Evolutionary conservation across 2,888 invertebrate genomes (phyloP).

Genomic region (Meloe dianella): DNA sequence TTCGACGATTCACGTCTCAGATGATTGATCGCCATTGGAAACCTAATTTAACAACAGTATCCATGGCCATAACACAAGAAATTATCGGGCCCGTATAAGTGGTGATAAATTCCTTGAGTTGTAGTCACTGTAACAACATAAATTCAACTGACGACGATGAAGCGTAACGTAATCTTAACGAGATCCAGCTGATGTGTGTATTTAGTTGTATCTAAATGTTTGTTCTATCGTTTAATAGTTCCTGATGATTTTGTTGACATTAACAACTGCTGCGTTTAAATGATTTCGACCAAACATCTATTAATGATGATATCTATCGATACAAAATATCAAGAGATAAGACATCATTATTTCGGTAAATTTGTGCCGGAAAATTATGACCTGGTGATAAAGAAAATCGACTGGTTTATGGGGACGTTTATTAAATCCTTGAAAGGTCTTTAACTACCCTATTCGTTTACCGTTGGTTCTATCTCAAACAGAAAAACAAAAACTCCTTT

Average conservation of each 20-base stretch:
- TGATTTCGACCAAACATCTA: not conserved
- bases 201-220: not conserved
- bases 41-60: conserved; percentile 10
- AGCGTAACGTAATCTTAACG: conserved; percentile 41
- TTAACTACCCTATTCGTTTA: not conserved
- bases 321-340: not conserved
- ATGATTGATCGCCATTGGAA: conserved; percentile 10
- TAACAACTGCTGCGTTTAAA: not conserved
- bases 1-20: not conserved
- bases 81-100: conserved; percentile 27
- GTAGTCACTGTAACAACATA: conserved; percentile 34
- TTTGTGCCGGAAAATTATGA: not conserved
- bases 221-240: conserved; percentile 38
- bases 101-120: conserved; percentile 30
- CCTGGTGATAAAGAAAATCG: not conserved
- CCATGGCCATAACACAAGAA: conserved; percentile 17
- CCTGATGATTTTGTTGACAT: conserved; percentile 21
- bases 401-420: not conserved
- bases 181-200: conserved; percentile 37
- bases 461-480: not conserved
- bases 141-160: conserved; percentile 42
- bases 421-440: not conserved
- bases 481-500: no score
- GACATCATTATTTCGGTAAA: not conserved
- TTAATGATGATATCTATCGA: no score